Evolutionary conservation across 1,140 invertebrate species (phyloP).

Genomic region (Vollenhovia emeryi): DNA sequence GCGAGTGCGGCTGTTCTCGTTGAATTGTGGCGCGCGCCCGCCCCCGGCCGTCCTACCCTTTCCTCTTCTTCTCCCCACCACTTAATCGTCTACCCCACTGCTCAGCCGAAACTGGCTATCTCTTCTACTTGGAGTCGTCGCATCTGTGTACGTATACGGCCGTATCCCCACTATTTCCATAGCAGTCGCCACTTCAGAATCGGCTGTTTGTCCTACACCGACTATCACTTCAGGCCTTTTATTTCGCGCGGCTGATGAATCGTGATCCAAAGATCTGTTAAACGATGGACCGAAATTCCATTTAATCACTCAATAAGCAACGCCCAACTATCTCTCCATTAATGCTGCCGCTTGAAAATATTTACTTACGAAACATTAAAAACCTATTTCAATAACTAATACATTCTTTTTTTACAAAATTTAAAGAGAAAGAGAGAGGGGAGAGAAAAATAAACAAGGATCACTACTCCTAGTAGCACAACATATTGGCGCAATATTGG

Average conservation of each 20-base stretch:
- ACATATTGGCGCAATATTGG: too few species aligned
- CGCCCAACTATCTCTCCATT: neutral
- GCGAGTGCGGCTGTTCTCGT: conserved; percentile 80
- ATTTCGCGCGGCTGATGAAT: conserved; percentile 25
- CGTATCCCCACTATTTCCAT: conserved; percentile 68
- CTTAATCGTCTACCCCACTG: conserved; percentile 60
- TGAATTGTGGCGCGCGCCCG: conserved; percentile 84
- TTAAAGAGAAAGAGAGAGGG: neutral
- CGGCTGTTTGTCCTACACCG: conserved; percentile 74
- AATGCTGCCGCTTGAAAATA: neutral
- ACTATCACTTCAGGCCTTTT: conserved; percentile 63
- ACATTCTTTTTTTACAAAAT: neutral
- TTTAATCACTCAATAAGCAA: neutral
- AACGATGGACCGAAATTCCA: neutral
- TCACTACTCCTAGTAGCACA: too few species aligned
- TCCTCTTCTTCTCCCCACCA: conserved; percentile 72
- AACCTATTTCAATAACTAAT: neutral
- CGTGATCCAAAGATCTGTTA: neutral
- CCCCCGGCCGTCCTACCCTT: conserved; percentile 79
- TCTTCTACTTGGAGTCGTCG: conserved; percentile 77
- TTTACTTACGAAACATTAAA: neutral
- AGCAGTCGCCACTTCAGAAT: conserved; percentile 75
- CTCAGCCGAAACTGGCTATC: conserved; percentile 76
- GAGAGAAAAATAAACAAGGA: neutral
- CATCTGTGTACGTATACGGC: conserved; percentile 70